Conservation (phyloP, 2,113 vertebrate species). For the Enhydra lutris region DNA sequence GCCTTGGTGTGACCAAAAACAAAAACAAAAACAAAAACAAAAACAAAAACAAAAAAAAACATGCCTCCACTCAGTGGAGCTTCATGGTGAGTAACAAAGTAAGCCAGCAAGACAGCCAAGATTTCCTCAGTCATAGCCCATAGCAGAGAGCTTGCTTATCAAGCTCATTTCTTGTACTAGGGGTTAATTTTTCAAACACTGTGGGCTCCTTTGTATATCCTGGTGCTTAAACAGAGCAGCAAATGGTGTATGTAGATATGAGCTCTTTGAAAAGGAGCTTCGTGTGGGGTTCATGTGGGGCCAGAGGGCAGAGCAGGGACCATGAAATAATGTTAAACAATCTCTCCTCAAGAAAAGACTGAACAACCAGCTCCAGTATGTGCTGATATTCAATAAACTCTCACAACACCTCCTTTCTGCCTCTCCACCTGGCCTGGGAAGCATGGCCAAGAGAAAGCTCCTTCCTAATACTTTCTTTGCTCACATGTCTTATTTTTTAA, state of each 20-base stretch:
- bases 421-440: neutral
- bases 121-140: rapidly evolving
- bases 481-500: neutral
- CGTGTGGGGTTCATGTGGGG: rapidly evolving
- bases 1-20: neutral
- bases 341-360: neutral
- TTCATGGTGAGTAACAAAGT: too few species aligned
- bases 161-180: neutral
- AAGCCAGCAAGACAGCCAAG: rapidly evolving
- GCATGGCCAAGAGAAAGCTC: neutral
- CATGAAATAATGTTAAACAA: neutral
- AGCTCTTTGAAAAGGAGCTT: neutral
- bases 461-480: neutral
- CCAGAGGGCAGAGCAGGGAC: too few species aligned
- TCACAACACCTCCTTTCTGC: rapidly evolving
- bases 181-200: neutral
- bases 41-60: rapidly evolving
- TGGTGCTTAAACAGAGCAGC: neutral
- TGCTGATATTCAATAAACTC: rapidly evolving
- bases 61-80: rapidly evolving
- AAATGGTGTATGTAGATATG: rapidly evolving
- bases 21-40: rapidly evolving
- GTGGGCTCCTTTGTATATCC: neutral
- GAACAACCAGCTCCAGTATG: neutral
- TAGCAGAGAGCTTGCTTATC: neutral